These are phyloP conservation scores for Catostylus mosaicus DNA, from an alignment of 30 jellyfish, hydroid and myxozoan species.

Conservation along the genomic window DNA sequence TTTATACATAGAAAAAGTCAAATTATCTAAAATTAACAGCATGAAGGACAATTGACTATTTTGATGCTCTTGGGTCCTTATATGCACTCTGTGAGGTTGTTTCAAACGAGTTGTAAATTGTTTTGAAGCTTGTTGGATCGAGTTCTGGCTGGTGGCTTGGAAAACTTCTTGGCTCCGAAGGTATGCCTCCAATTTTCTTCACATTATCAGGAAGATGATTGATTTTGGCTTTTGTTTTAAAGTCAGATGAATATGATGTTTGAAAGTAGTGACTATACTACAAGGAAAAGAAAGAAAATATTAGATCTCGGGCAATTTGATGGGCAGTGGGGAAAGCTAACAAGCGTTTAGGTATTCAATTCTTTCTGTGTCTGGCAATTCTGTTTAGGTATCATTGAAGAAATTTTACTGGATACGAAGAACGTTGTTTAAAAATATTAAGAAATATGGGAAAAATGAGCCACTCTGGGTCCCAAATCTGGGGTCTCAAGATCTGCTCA, in stretches of 20 bases:
- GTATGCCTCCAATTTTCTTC: constrained; percentile 75
- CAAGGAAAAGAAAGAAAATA: background rate
- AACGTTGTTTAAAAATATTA: no score
- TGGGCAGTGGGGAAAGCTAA: no score
- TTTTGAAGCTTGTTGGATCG: constrained; percentile 39
- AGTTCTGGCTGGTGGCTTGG: constrained; percentile 96
- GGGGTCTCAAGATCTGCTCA: no score
- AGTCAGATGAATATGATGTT: constrained; percentile 59
- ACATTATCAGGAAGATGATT: constrained; percentile 64
- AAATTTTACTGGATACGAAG: no score
- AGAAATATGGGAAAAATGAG: no score
- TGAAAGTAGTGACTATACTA: constrained; percentile 80
- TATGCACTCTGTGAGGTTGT: constrained; percentile 89
- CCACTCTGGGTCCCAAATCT: no score
- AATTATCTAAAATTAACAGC: no score
- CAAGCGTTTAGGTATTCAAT: no score
- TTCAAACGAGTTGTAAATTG: constrained; percentile 62
- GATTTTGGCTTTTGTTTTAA: constrained; percentile 40
- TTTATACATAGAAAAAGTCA: no score
- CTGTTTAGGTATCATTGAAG: no score
- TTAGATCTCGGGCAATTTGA: background rate
- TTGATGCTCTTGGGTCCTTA: constrained; percentile 63
- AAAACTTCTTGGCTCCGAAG: constrained; percentile 80
- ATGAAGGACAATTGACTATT: no score
- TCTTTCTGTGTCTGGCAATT: no score